Base-by-base conservation (phyloP, 2,797 vertebrate genomes). In the Crossoptilon crossoptilon region DNA sequence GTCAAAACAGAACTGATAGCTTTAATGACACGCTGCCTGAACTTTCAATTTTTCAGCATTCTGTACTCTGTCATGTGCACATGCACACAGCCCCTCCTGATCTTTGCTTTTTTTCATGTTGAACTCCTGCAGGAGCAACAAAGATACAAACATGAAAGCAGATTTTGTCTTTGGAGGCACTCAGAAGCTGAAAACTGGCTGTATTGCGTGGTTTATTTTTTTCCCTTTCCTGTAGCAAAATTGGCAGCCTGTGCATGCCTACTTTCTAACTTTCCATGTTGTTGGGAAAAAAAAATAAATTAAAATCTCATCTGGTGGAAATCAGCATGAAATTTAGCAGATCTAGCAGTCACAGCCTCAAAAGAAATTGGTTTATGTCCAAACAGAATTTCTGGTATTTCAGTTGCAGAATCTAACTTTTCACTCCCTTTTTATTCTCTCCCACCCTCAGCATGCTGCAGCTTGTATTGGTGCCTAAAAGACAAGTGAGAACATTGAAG, bases 261-360 rank as follows among this genome's bases (percentile, higher is more conserved):
- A 3, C n/a, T 72, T 87, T 93, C 29, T 91, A 41, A 48, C 78
- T 79, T 83, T 23, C 24, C 6, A 2, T 68, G 17, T 69, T 88
- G 27, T 72, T 82, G 60, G 85, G 84, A 39, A 37, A 17, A 53
- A 53, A 64, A 69, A 74, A 62, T 60, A 69, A 71, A 62, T 44
- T 31, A 21, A 2, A 80, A 33, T 44, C 59, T 87, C 55, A 49
- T 74, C 84, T 64, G 56, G 55, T 92, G 81, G 55, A 66, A 91
- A 84, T 89, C 81, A 74, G 59, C 33, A 35, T 93, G 93, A 92
- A 79, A 85, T 95, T 84, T 95, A 82, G 55, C 91, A 88, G 49
- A 79, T 93, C 35, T 81, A 69, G 70, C 72, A 86, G 56, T 83
- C 79, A 59, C 39, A 94, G 68, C 53, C 67, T 90, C 62, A 44